Evolutionary conservation across 2,888 invertebrate species (phyloP), one percentile per base, ranked within the genome.

Genomic region (Cactoblastis cactorum): DNA sequence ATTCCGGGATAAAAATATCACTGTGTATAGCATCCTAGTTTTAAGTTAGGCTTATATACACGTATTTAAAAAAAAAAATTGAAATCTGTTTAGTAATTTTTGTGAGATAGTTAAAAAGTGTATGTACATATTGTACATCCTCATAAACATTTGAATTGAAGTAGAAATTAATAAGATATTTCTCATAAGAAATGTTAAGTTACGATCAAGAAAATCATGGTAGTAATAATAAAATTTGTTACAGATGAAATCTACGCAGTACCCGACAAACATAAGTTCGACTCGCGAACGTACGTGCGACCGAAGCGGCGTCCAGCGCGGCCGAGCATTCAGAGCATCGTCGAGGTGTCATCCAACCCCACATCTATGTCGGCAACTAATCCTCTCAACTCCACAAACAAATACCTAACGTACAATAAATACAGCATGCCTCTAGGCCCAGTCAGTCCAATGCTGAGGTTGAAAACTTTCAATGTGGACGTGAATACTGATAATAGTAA

Each of bases 271-370:
- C 90, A 89, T 67, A 89, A 86, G 55, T 92, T 94, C 64, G 94
- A 94, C 69, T 92, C 93, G 0, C 86, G 94, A 63, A 94, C 94
- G 8, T 94, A 92, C 74, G 94, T 94, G 48, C 90, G 92, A 61
- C 93, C 93, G 17, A 94, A 94, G 70, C 92, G 92, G 67, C 85
- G 91, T 51, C 74, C 80, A 9, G 84, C 76, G 28, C 86, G 93
- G 52, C 91, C 92, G 32, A 92, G 91, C 65, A 91, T 94, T 56
- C 93, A 93, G 54, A 89, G 78, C 57, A 83, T 87, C 43, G 78
- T 89, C 1, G 87, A 87, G 51, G 74, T 69, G 4, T 51, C 71
- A 0, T 80, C 81, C 14, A 79, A 69, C 52, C 76, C 77, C 8
- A 64, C 81, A 0, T 79, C 78, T 1, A 63, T 78, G 34, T 73